Conservation (phyloP, 37 sponge, comb jelly and placozoan genomes). For the Aplysina aerophoba region DNA sequence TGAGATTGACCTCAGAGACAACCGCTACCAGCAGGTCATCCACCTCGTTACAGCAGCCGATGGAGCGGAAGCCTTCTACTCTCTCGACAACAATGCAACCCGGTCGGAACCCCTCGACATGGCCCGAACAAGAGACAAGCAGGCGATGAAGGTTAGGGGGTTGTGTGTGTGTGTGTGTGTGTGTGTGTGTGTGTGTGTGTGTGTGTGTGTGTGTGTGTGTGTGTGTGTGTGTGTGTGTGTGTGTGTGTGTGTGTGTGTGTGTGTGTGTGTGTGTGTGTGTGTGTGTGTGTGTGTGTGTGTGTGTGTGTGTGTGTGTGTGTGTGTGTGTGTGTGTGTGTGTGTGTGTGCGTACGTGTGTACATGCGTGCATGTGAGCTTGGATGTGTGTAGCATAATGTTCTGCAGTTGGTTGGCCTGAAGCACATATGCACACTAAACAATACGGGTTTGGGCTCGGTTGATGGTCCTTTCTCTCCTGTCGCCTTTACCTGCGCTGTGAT, state of each 20-base stretch:
- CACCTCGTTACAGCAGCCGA: constrained; percentile 83
- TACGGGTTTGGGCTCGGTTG: too few species aligned
- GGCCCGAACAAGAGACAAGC: constrained; percentile 54
- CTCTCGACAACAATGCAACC: constrained; percentile 47
- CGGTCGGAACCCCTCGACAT: constrained; percentile 44
- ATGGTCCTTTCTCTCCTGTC: too few species aligned
- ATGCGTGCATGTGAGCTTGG: too few species aligned
- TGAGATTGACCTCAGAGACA: constrained; percentile 60
- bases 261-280: constrained; percentile 41
- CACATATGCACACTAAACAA: too few species aligned
- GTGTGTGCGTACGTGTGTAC: too few species aligned
- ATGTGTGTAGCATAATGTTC: too few species aligned
- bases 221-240: constrained; percentile 31
- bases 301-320: constrained; percentile 42
- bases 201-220: constrained; percentile 32
- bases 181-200: constrained; percentile 37
- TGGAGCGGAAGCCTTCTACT: constrained; percentile 78
- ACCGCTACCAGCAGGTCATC: constrained; percentile 73
- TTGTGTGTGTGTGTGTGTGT: constrained; percentile 35
- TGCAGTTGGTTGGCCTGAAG: too few species aligned
- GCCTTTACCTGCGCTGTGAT: too few species aligned
- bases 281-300: constrained; percentile 37
- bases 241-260: constrained; percentile 39
- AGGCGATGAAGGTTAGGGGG: constrained; percentile 45
- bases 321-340: constrained; percentile 39